Base-by-base conservation (phyloP, 2,888 invertebrate genomes). In the Lissonota sp. region DNA sequence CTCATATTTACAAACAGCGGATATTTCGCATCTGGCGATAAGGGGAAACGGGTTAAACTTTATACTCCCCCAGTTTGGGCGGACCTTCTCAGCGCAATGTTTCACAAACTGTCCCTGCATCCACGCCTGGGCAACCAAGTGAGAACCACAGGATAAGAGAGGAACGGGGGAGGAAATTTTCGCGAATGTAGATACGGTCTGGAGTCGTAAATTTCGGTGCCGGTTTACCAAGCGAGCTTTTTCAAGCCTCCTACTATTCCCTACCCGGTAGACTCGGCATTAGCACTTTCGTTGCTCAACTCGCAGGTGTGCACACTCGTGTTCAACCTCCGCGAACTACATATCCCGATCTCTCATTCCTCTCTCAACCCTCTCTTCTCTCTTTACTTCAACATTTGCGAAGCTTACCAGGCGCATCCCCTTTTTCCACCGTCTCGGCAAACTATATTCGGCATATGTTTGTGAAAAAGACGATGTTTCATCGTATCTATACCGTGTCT, bases 111-210 rank as follows among this genome's bases (percentile, higher is more conserved):
- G 62, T 44, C 55, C 55, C 55, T 44, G 62, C 44, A 44, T 42
- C 16, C 26, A 8, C 26, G 8, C 37, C 3, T n/a, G 55, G 58
- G 5, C 57, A 14, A 71, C 49, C 12, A 49, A 46, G 46, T 14
- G 37, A 39, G 58, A 26, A 6, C 26, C 58, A 8, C 14, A 60
- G 57, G 79, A 66, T 7, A 67, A 26, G 51, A 51, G 53, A 67
- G 76, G 71, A 26, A 26, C 26, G 26, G 26, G 26, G 53, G 58
- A 67, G 57, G 67, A 70, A 79, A 72, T 79, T 82, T 70, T 60
- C 75, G 66, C 75, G 75, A 69, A 74, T 62, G 67, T 53, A 72
- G 75, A 62, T 53, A 73, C 67, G 14, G 72, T 71, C 71, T 64
- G 72, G 72, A 79, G 70, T 67, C 75, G 74, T 70, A 58, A 64